These are phyloP conservation scores for Hippocampus abdominalis DNA, from an alignment of 2,113 vertebrate species.

Conservation along the genomic window DNA sequence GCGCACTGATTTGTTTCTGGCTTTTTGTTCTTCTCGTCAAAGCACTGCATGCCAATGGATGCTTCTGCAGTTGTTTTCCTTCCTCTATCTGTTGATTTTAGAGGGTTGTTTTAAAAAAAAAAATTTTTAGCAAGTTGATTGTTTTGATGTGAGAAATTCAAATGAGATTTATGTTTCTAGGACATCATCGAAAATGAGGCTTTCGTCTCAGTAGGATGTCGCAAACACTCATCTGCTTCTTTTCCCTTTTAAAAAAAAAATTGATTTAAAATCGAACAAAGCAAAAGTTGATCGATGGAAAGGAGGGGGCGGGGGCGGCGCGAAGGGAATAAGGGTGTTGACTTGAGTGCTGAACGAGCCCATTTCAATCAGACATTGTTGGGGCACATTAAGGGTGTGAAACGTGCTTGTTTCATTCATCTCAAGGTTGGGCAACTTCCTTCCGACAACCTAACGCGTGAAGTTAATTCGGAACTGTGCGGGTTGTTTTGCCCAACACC, in stretches of 20 bases:
- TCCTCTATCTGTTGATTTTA: constrained; percentile 72
- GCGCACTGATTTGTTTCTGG: constrained; percentile 43
- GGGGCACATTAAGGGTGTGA: not conserved
- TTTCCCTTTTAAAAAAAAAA: constrained; percentile 12
- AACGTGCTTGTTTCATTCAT: not conserved
- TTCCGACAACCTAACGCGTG: not conserved
- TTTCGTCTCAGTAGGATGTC: constrained; percentile 72
- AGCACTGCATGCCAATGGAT: constrained; percentile 69
- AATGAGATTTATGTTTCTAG: constrained; percentile 80
- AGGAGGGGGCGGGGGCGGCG: constrained; percentile 36
- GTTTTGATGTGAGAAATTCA: constrained; percentile 76
- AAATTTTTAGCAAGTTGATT: constrained; percentile 70
- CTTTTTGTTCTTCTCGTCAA: constrained; percentile 40
- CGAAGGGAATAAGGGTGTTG: constrained; percentile 48
- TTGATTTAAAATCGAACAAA: constrained; percentile 55
- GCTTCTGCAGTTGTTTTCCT: constrained; percentile 63
- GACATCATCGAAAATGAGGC: constrained; percentile 72
- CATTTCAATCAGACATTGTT: constrained; percentile 19
- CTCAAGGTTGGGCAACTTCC: not conserved
- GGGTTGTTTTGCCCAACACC: not conserved
- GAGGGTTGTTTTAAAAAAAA: too few species aligned
- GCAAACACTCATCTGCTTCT: constrained; percentile 56
- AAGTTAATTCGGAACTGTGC: not conserved
- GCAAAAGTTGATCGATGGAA: constrained; percentile 62
- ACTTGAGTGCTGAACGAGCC: constrained; percentile 31